These are phyloP conservation scores for Menidia beryllina DNA, from an alignment of 2,113 vertebrate species.

Conservation along the genomic window DNA sequence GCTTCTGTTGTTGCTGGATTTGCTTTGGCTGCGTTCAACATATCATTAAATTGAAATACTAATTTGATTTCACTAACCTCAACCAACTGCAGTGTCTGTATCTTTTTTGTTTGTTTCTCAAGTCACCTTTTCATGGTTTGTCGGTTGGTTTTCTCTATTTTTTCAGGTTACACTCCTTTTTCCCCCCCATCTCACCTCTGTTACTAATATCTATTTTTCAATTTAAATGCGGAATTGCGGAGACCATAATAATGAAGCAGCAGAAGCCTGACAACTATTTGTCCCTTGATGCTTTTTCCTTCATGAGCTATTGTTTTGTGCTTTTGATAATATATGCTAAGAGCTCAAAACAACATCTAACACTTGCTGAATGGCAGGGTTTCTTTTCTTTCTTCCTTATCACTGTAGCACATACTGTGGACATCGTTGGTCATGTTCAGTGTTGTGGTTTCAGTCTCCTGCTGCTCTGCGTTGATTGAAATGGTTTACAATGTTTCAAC, in stretches of 20 bases:
- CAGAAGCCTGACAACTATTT: no score
- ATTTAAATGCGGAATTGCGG: neutral
- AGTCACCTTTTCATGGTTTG: no score
- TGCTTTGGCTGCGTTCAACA: neutral
- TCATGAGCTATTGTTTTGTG: no score
- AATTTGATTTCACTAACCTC: constrained; percentile 22
- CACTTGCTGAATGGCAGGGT: no score
- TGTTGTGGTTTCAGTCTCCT: constrained; percentile 41
- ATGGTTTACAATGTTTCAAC: constrained; percentile 58
- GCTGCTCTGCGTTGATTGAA: constrained; percentile 73
- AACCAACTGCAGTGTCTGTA: constrained; percentile 9
- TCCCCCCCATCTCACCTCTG: neutral
- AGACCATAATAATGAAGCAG: constrained; percentile 1
- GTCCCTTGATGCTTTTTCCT: no score
- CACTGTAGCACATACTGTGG: constrained; percentile 64
- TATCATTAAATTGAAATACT: neutral
- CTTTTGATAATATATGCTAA: no score
- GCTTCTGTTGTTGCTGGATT: neutral
- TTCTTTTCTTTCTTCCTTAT: constrained; percentile 62
- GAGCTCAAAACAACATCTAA: no score
- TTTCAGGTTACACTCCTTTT: neutral
- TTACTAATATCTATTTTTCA: neutral
- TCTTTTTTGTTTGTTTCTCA: constrained; percentile 20
- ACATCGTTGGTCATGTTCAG: constrained; percentile 46
- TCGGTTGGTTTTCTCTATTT: neutral